phyloP scores from a whole-genome alignment of 2,113 vertebrate species.

The Aphyosemion australe region DNA sequence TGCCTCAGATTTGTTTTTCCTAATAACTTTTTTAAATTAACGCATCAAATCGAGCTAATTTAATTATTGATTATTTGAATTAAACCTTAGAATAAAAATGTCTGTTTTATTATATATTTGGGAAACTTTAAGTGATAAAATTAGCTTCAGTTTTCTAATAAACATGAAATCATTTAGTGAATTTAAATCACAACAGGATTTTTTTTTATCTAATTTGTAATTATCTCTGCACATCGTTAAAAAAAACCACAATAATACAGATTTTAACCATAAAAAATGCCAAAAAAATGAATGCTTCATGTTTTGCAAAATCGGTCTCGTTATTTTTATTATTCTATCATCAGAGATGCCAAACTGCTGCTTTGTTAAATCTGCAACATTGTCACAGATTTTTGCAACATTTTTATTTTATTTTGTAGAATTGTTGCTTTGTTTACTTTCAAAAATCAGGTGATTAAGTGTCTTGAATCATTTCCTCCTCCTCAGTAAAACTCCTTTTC shows the following conservation, averaged over 20 bases:
- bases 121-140: no score
- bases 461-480: slow-evolving; percentile 74
- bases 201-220: no score
- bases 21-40: neutral
- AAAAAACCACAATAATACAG: neutral
- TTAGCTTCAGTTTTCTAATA: no score
- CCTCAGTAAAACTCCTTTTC: slow-evolving; percentile 75
- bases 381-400: neutral
- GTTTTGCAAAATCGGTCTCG: no score
- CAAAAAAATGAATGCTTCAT: neutral
- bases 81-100: neutral
- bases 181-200: no score
- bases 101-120: no score
- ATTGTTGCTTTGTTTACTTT: no score
- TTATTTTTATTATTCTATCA: no score
- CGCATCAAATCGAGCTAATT: neutral
- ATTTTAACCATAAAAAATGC: neutral
- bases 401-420: neutral
- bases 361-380: neutral
- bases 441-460: slow-evolving; percentile 65
- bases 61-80: neutral
- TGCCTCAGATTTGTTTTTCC: slow-evolving; percentile 29
- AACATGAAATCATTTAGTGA: no score
- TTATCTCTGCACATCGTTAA: no score
- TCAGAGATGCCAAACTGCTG: no score